These are phyloP conservation scores for Frankliniella intonsa DNA, from an alignment of 2,888 invertebrate genomes.

Conservation along the genomic window DNA sequence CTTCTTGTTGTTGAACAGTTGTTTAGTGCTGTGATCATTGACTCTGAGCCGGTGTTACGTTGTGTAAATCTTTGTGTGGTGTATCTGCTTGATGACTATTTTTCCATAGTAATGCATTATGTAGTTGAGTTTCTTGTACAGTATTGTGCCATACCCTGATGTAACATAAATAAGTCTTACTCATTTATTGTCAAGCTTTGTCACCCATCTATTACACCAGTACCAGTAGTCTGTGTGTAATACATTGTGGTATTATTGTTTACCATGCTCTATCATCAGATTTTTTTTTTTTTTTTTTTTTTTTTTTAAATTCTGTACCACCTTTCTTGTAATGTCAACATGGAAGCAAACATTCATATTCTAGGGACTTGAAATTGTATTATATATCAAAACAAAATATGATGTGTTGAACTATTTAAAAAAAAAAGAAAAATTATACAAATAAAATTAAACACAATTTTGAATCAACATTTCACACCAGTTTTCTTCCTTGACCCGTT, in stretches of 20 bases:
- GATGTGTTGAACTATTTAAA: not conserved
- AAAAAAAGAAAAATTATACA: not conserved
- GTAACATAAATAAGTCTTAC: slow-evolving; percentile 22
- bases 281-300: not conserved
- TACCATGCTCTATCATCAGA: not conserved
- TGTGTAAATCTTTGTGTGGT: slow-evolving; percentile 14
- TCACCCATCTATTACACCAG: slow-evolving; percentile 1
- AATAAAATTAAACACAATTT: slow-evolving; percentile 11
- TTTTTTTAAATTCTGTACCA: not conserved
- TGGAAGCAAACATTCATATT: slow-evolving; percentile 16
- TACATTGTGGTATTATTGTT: not conserved
- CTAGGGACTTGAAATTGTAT: slow-evolving; percentile 9
- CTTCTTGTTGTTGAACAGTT: not conserved
- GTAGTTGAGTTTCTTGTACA: slow-evolving; percentile 25
- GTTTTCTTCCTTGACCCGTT: not conserved
- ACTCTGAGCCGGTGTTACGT: slow-evolving; percentile 18
- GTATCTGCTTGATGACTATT: slow-evolving; percentile 25
- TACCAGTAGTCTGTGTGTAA: not conserved
- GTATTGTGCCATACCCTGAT: slow-evolving; percentile 24
- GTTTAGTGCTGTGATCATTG: slow-evolving; percentile 22
- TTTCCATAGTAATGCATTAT: slow-evolving; percentile 21
- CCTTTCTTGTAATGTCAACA: not conserved
- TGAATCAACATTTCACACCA: slow-evolving; percentile 16
- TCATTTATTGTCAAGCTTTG: slow-evolving; percentile 18
- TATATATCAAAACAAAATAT: slow-evolving; percentile 2